Conservation (phyloP, 2,797 vertebrate species). For the Gobionotothen gibberifrons region DNA sequence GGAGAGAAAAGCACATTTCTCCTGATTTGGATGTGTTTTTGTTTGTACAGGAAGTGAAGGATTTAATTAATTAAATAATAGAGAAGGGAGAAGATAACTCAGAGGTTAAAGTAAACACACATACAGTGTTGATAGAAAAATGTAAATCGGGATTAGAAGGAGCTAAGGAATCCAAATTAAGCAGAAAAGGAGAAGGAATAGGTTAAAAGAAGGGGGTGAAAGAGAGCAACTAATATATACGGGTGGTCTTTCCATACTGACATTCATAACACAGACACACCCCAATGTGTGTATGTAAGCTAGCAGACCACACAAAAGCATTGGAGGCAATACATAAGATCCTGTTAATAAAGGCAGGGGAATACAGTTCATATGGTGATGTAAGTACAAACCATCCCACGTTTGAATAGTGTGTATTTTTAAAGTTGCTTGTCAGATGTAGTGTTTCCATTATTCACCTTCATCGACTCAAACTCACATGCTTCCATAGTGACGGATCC, state of each 20-base stretch:
- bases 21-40: background rate
- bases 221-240: conserved; percentile 2
- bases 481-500: conserved; percentile 40
- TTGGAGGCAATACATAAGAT: background rate
- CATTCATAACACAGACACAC: background rate
- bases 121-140: background rate
- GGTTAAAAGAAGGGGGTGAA: background rate
- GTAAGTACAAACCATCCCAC: conserved; percentile 6
- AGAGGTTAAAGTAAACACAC: conserved; percentile 14
- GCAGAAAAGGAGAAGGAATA: background rate
- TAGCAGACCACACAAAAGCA: background rate
- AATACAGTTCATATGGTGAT: conserved; percentile 1
- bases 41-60: background rate
- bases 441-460: conserved; percentile 43
- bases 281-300: background rate
- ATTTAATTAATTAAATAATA: conserved; percentile 6
- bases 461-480: conserved; percentile 38
- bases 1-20: conserved; percentile 19
- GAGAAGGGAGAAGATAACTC: background rate
- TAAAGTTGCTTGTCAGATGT: conserved; percentile 20
- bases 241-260: background rate
- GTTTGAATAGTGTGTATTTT: conserved; percentile 18
- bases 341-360: background rate
- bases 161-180: conserved; percentile 1
- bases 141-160: background rate